Base-by-base conservation (phyloP, 2,113 vertebrate genomes). In the Chaenogobius annularis region DNA sequence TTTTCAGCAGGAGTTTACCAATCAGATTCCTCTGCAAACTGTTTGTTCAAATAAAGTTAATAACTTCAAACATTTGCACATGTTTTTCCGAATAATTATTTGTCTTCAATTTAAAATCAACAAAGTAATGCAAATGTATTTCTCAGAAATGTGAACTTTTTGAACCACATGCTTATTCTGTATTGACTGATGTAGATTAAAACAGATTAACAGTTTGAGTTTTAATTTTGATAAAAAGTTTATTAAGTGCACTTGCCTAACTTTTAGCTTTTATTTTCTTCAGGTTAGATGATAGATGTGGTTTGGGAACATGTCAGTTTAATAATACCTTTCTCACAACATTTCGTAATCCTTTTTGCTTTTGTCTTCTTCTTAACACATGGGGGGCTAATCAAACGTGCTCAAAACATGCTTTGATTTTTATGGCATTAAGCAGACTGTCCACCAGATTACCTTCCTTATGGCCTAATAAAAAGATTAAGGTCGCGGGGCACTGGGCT, bases 391-490 rank as follows among this genome's bases (percentile, higher is more conserved):
- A 86, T 89, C 83, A 88, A 69, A 72, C 71, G 75, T 13, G 0
- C 83, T 55, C 85, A 48, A 81, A 86, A 87, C 79, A 73, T 78
- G 86, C 84, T 89, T 89, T 89, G 85, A 90, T 89, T 88, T 61
- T 79, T 56, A 75, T 69, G 73, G 69, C 77, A 89, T 90, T 90
- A 87, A 82, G 73, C 43, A 35, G 62, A 77, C 66, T 56, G 78
- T 80, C 79, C 82, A 80, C 80, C 84, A 86, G 83, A 88, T 82
- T 85, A 82, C 70, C 35, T 70, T 84, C 84, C 78, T 87, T 91
- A 73, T 55, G 68, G 67, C 75, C 89, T 90, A 87, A 91, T 92
- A 83, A 91, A 87, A 81, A 83, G 90, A 89, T 92, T 90, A 89
- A 77, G 78, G 68, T 50, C 78, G 74, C 7, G 71, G 68, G 79